Base-by-base conservation (phyloP, 2,888 invertebrate species). In the Brenthis hecate region DNA sequence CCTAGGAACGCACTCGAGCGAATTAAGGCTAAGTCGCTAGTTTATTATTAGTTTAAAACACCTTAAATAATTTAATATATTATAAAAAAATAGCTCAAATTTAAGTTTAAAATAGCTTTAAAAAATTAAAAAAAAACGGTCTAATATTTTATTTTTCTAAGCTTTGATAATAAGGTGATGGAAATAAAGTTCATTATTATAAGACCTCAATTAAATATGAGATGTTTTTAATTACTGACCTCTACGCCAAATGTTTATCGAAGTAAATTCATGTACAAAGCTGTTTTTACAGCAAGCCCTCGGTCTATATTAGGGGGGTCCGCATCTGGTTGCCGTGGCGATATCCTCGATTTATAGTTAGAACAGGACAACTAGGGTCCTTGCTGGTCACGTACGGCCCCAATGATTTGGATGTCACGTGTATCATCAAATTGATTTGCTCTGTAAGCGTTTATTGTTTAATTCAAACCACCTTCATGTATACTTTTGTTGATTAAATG, bases 381-480 rank as follows among this genome's bases (percentile, higher is more conserved):
- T n/a, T 11, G 60, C 85, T 78, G 82, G 87, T 90, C 91, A 91
- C 91, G 91, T 90, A 82, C 74, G 86, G 76, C 78, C 74, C 79
- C 84, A 85, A 88, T 90, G 89, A 90, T 90, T 90, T 86, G 88
- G 80, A 84, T 82, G 85, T 89, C 85, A 88, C 88, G 87, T 84
- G 85, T 79, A 23, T 55, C 63, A 70, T 66, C 66, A 65, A 72
- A 69, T 67, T 68, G 63, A 66, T 64, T 60, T 32, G 50, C 48
- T 56, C 54, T 43, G 56, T 60, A 61, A 67, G 48, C 48, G 66
- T 36, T 50, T 62, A 62, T 51, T 62, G 48, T 67, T 60, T 62
- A 61, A 62, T 61, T 67, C 6, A 32, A 19, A 13, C 50, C 28
- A 48, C 32, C n/a, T 50, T 16, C 28, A 2, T 60, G 28, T 60